These are phyloP conservation scores for Chionis minor DNA, from an alignment of 2,113 vertebrate species.

Conservation along the genomic window DNA sequence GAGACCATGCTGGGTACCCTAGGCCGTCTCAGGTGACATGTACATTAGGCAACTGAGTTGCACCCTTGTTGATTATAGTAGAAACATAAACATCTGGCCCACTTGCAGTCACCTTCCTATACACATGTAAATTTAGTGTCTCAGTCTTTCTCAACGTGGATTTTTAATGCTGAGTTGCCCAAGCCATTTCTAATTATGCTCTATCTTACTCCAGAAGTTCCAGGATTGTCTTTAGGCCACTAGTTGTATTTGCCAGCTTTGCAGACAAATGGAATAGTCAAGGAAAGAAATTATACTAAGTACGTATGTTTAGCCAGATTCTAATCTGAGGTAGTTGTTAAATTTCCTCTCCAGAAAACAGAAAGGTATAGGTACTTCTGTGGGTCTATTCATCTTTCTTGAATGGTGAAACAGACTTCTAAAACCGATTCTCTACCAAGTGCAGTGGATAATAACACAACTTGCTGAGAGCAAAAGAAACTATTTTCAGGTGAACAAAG, in stretches of 20 bases:
- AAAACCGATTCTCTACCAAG: not conserved
- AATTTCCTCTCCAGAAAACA: not conserved
- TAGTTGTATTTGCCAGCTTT: not conserved
- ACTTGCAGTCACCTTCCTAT: not conserved
- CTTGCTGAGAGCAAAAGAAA: not conserved
- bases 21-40: rapidly evolving
- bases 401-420: not conserved
- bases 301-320: not conserved
- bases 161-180: not conserved
- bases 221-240: not conserved
- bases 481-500: not conserved
- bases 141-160: not conserved
- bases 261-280: not conserved
- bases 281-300: not conserved
- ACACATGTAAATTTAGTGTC: not conserved
- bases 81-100: not conserved
- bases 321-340: not conserved
- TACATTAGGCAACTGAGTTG: not conserved
- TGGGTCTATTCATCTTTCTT: not conserved
- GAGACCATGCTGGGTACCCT: not conserved
- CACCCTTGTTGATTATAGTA: not conserved
- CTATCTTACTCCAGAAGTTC: not conserved
- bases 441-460: not conserved
- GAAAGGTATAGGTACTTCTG: not conserved
- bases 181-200: not conserved